phyloP scores from a whole-genome alignment of 2,113 vertebrate genomes.

The Hucho hucho region DNA sequence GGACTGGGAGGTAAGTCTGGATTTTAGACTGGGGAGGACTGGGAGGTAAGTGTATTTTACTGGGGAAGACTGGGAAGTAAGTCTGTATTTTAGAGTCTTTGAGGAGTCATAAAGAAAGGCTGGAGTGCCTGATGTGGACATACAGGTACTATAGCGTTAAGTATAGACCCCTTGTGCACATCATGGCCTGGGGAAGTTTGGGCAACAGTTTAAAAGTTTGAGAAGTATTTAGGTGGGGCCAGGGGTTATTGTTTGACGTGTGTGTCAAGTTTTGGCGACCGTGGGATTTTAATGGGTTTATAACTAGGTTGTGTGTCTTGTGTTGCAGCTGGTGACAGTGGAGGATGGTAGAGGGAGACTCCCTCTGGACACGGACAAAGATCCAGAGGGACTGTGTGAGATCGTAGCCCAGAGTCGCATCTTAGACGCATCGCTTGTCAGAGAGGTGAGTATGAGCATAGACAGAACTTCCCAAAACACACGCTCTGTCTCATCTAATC shows the following conservation, averaged over 20 bases:
- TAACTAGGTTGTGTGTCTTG: background rate
- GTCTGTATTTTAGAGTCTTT: background rate
- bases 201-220: too few species aligned
- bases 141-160: too few species aligned
- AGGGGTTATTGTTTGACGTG: background rate
- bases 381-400: conserved; percentile 66
- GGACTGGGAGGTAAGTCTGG: too few species aligned
- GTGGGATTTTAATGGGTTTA: background rate
- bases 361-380: conserved; percentile 51
- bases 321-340: conserved; percentile 73
- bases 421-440: conserved; percentile 65
- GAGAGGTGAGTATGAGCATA: conserved; percentile 62
- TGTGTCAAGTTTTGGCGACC: background rate
- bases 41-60: conserved; percentile 75
- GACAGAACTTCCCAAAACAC: conserved; percentile 2
- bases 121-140: too few species aligned
- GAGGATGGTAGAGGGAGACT: conserved; percentile 63
- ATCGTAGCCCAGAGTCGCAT: conserved; percentile 70
- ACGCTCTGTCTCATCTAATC: background rate
- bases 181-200: too few species aligned
- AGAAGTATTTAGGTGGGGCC: too few species aligned
- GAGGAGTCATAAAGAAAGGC: background rate
- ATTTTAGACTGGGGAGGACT: too few species aligned
- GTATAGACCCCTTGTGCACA: too few species aligned
- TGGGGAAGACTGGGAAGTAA: conserved; percentile 51